A percentile compares a stretch with the other conserved stretches of the same genome.
Conservation (phyloP, 2,888 invertebrate species). For the Trilocha varians region DNA sequence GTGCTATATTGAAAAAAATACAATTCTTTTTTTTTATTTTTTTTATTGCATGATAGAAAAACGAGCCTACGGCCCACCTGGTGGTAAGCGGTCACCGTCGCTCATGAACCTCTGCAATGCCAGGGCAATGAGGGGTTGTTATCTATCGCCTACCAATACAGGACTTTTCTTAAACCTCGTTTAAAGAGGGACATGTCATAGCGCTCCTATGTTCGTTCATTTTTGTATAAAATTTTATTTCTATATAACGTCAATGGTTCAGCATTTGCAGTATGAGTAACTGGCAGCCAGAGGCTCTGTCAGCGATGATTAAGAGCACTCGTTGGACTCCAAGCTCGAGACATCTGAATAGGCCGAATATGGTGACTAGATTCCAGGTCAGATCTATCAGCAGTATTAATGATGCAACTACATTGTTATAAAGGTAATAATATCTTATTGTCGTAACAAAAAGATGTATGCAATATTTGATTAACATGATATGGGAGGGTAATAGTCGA, state of each 20-base stretch:
- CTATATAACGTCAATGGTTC: background rate
- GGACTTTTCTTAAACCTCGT: too few relatives aligned
- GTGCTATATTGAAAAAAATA: too few relatives aligned
- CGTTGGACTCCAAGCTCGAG: constrained; percentile 9
- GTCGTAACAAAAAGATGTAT: background rate
- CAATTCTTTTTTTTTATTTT: too few relatives aligned
- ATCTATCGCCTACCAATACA: too few relatives aligned
- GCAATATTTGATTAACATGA: background rate
- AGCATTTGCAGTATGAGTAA: constrained; percentile 19
- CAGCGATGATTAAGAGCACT: constrained; percentile 27
- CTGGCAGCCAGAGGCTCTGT: constrained; percentile 30
- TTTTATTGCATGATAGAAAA: too few relatives aligned
- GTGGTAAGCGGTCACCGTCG: too few relatives aligned
- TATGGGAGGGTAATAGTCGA: background rate
- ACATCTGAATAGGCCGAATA: constrained; percentile 2
- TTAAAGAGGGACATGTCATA: too few relatives aligned
- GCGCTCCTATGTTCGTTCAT: too few relatives aligned
- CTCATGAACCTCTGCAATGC: too few relatives aligned
- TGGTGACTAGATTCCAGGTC: background rate
- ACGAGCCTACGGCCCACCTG: too few relatives aligned
- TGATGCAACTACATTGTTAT: background rate
- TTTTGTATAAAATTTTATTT: background rate
- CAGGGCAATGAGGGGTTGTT: too few relatives aligned
- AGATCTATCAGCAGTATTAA: background rate
- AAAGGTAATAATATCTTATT: background rate